These are phyloP conservation scores for Dromiciops gliroides DNA, from an alignment of 2,113 vertebrate genomes.

Conservation along the genomic window DNA sequence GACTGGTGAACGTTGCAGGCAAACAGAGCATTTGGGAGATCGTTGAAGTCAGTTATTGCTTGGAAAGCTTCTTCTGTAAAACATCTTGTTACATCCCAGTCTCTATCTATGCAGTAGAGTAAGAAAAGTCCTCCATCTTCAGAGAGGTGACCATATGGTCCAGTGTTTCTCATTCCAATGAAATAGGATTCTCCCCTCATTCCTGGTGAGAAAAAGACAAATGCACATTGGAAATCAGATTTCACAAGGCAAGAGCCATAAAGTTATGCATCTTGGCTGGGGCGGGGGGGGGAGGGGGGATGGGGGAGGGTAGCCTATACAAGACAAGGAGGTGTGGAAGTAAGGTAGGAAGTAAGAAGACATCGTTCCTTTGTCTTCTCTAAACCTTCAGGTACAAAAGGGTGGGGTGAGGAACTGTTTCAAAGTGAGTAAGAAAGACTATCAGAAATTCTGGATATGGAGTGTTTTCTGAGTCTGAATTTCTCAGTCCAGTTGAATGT, in stretches of 20 bases:
- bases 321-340: background rate
- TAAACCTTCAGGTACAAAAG: background rate
- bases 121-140: conserved; percentile 87
- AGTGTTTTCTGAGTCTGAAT: background rate
- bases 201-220: conserved; percentile 74
- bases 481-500: background rate
- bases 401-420: background rate
- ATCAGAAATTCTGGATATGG: background rate
- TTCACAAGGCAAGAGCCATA: background rate
- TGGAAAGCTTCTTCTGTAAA: conserved; percentile 87
- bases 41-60: conserved; percentile 91
- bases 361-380: background rate
- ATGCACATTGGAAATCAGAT: background rate
- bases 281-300: no score
- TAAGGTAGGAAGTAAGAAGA: background rate
- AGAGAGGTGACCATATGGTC: conserved; percentile 77
- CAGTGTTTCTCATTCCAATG: conserved; percentile 83
- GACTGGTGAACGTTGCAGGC: conserved; percentile 92
- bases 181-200: conserved; percentile 91
- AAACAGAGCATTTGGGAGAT: conserved; percentile 90
- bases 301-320: no score
- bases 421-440: background rate
- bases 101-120: conserved; percentile 83
- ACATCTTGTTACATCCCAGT: conserved; percentile 79
- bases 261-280: background rate